Base-by-base conservation (phyloP, 2,113 vertebrate species). In the Rhegmatorhina hoffmannsi region DNA sequence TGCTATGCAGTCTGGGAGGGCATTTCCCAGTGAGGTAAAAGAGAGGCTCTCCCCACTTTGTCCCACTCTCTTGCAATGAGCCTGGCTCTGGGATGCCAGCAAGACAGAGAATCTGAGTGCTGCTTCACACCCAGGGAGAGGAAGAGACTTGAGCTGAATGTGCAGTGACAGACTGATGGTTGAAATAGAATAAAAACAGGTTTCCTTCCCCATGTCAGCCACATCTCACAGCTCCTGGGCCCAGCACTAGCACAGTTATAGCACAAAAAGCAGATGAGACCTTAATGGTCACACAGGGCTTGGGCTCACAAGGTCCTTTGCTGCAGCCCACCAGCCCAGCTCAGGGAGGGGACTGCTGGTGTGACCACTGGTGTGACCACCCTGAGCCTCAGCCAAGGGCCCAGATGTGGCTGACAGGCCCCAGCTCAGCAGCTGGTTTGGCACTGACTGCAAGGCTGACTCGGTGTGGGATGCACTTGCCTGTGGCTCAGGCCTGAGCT, bases 381-480 rank as follows among this genome's bases (percentile, higher is more conserved):
- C n/a, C 28, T 7, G 8, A 33, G 44, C 58, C 44, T 20, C 1
- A 0, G 36, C 63, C 44, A 10, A 8, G 34, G 36, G 24, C 19
- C 58, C 29, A 58, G 40, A 7, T 31, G 23, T 1, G 1, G 34
- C 69, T 11, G 53, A n/a, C 0, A 1, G 31, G 20, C 46, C 40
- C 13, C 40, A 34, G 46, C 43, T 34, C 7, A 0, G 13, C 29
- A 34, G 11, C 11, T 31, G 52, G 11, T n/a, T 59, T 58, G 78
- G 55, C 74, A 64, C 23, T 29, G 8, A 52, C 80, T 46, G 17
- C 33, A 33, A 0, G 0, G 28, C 49, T 36, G 13, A 13, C 15
- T 4, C 26, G 10, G 21, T 26, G 15, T 34, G 31, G 24, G 31
- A 74, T 58, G 34, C 19, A 4, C 29, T 40, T 64, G 56, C 25